phyloP scores from a whole-genome alignment of 2,888 invertebrate genomes.

The Xylota sylvarum region DNA sequence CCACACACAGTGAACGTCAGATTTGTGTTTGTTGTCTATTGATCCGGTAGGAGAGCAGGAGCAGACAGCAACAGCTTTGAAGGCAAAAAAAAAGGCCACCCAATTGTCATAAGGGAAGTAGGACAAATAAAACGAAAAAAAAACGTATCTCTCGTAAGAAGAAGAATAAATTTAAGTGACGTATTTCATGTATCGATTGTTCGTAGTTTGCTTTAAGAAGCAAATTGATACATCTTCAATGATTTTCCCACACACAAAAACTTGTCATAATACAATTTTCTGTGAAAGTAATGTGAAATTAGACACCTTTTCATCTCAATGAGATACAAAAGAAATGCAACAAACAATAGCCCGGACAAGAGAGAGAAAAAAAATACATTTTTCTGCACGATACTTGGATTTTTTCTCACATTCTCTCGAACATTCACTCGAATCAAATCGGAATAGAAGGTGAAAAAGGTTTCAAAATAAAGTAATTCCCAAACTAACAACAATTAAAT shows the following conservation, averaged over 20 bases:
- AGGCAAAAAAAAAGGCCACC: slow-evolving; percentile 40
- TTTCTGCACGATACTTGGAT: slow-evolving; percentile 15
- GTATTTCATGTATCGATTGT: slow-evolving; percentile 2
- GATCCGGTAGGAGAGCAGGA: slow-evolving; percentile 45
- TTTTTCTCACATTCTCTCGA: slow-evolving; percentile 51
- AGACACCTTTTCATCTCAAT: slow-evolving; percentile 31
- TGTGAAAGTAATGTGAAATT: slow-evolving; percentile 52
- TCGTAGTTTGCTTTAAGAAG: neutral
- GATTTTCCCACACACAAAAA: slow-evolving; percentile 31
- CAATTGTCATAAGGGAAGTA: slow-evolving; percentile 35
- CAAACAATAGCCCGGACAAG: slow-evolving; percentile 6
- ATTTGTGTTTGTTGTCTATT: slow-evolving; percentile 56
- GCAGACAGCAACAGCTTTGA: slow-evolving; percentile 33
- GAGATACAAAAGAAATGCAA: slow-evolving; percentile 23
- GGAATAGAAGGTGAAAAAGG: slow-evolving; percentile 47
- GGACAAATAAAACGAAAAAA: slow-evolving; percentile 12
- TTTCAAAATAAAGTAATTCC: slow-evolving; percentile 58
- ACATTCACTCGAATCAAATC: neutral
- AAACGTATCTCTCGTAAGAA: slow-evolving; percentile 13
- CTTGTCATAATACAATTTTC: slow-evolving; percentile 26
- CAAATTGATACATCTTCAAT: slow-evolving; percentile 16
- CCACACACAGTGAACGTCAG: slow-evolving; percentile 15
- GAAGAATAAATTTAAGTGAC: slow-evolving; percentile 39
- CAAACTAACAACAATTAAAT: slow-evolving; percentile 62
- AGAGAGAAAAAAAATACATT: neutral